Base-by-base conservation (phyloP, 1,140 invertebrate genomes). In the Drosophila takahashii region DNA sequence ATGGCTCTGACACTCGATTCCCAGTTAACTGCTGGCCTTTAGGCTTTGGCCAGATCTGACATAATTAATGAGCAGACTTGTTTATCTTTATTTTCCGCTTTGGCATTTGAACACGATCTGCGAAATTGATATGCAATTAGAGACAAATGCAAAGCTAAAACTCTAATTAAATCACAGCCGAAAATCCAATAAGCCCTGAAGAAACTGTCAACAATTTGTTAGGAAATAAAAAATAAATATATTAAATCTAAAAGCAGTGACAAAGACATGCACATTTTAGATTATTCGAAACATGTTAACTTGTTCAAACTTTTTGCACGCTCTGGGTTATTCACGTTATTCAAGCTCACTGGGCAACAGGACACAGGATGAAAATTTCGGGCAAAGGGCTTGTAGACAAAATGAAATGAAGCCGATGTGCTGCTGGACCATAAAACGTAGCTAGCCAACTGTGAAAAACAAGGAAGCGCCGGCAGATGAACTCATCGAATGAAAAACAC, bases 361-460 rank as follows among this genome's bases (percentile, higher is more conserved):
- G 22, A 72, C 9, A 37, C 48, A 65, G 18, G 18, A 6, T 6
- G 13, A 6, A 34, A 57, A 69, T 78, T 85, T 77, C 53, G 53
- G 81, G 45, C 36, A 56, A 80, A 71, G 61, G 78, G 71, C 65
- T 60, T 87, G 75, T 44, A 78, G 78, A 79, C 70, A 76, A 72
- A 66, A 75, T 53, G 70, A 76, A 81, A 69, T 75, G 70, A 51
- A 57, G 72, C 72, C 71, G 65, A 58, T 87, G 74, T 27, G 50
- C 67, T 45, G 62, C 58, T 71, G 56, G 57, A 74, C 77, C 50
- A 87, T 76, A 76, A 76, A 86, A 62, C 61, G 80, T 36, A 56
- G 58, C 45, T 62, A 86, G 56, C 74, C 78, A 69, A 72, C 78
- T 87, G 83, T 86, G 50, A 81, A 77, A 77, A 86, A 87, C 69